A percentile compares a stretch with the other conserved stretches of the same genome.
Evolutionary conservation across 1,140 invertebrate genomes (phyloP).

Genomic region (Macrosteles quadrilineatus): DNA sequence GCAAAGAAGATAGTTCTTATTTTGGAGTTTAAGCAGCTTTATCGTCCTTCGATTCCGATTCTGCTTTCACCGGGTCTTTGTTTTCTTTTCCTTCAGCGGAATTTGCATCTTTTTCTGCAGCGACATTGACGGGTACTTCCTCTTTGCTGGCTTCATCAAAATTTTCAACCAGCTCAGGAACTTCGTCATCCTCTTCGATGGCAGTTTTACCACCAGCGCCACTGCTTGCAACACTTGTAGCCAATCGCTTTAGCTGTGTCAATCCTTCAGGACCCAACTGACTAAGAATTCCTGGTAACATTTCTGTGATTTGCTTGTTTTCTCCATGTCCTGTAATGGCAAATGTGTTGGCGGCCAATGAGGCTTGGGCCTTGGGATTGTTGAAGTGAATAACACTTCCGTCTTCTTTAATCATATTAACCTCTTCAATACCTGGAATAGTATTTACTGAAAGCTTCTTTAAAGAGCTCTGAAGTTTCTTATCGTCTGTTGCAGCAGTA

Average conservation of each 20-base stretch:
- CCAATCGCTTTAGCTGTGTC: conserved; percentile 91
- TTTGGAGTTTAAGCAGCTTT: conserved; percentile 11
- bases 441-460: conserved; percentile 98
- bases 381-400: conserved; percentile 99
- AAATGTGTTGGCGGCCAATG: conserved; percentile 97
- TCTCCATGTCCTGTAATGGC: conserved; percentile 98
- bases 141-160: conserved; percentile 97
- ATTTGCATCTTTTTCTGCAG: conserved; percentile 2
- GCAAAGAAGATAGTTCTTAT: not conserved
- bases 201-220: conserved; percentile 44
- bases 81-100: conserved; percentile 26
- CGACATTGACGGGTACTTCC: conserved; percentile 60
- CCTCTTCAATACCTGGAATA: conserved; percentile 99
- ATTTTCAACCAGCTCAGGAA: conserved; percentile 93
- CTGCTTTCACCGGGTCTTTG: conserved; percentile 7
- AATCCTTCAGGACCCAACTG: conserved; percentile 94
- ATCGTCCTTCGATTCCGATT: conserved; percentile 22
- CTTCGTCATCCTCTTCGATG: conserved; percentile 90
- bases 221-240: conserved; percentile 66
- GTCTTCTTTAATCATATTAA: conserved; percentile 99
- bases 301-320: conserved; percentile 96
- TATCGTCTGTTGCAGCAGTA: conserved; percentile 98
- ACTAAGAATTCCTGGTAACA: conserved; percentile 94
- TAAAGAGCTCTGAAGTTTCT: conserved; percentile 96
- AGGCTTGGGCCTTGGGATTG: conserved; percentile 99